Evolutionary conservation across 2,888 invertebrate genomes (phyloP).

Genomic region (Sminthurides aquaticus): DNA sequence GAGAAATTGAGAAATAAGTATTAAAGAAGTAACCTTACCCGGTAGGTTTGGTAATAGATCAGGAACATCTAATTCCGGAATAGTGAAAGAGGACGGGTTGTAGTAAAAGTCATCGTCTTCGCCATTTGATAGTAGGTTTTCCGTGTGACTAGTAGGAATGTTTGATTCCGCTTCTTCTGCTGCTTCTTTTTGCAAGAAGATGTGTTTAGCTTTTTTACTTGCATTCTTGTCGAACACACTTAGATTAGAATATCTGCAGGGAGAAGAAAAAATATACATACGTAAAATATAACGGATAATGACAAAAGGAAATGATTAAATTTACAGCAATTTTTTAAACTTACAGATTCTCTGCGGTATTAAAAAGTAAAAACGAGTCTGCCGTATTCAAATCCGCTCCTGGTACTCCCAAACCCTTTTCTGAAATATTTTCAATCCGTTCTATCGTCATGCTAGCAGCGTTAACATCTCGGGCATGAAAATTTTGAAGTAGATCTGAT

Average conservation of each 20-base stretch:
- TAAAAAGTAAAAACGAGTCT: slow-evolving; percentile 42
- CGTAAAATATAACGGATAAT: too few relatives aligned
- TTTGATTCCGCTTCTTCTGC: slow-evolving; percentile 17
- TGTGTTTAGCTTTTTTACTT: not conserved
- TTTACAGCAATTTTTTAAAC: too few relatives aligned
- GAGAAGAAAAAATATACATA: too few relatives aligned
- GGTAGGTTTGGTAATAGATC: slow-evolving; percentile 39
- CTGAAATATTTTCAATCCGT: slow-evolving; percentile 28
- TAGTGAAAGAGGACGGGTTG: slow-evolving; percentile 35
- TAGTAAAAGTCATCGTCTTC: slow-evolving; percentile 41
- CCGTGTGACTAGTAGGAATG: not conserved
- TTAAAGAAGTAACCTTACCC: slow-evolving; percentile 30
- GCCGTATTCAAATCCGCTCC: slow-evolving; percentile 25
- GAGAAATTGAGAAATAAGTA: too few relatives aligned
- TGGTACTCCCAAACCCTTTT: slow-evolving; percentile 36
- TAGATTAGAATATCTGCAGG: slow-evolving; percentile 2
- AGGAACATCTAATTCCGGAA: slow-evolving; percentile 43
- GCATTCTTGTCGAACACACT: not conserved
- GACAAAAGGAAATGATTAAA: too few relatives aligned
- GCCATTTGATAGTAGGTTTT: not conserved
- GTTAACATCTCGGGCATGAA: slow-evolving; percentile 34
- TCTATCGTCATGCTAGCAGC: slow-evolving; percentile 19
- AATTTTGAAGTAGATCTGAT: slow-evolving; percentile 36
- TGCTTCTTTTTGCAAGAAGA: slow-evolving; percentile 8
- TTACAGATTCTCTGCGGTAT: slow-evolving; percentile 42